phyloP scores from a whole-genome alignment of 1,140 invertebrate genomes.

The Cydia splendana region DNA sequence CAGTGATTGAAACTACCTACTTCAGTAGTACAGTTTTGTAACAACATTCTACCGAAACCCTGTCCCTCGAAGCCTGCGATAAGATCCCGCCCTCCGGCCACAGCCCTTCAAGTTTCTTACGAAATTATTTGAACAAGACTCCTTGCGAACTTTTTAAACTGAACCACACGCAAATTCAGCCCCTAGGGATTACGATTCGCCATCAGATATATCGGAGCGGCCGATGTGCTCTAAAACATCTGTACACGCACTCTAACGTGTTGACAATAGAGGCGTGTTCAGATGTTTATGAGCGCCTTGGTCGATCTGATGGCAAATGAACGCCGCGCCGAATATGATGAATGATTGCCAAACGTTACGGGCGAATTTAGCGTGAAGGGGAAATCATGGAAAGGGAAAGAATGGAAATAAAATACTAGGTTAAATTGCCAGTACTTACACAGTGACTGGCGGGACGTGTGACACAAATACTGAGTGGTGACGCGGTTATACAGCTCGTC shows the following conservation, averaged over 20 bases:
- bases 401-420: conserved; percentile 63
- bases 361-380: conserved; percentile 44
- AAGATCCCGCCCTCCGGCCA: conserved; percentile 63
- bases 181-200: conserved; percentile 40
- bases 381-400: conserved; percentile 38
- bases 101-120: conserved; percentile 71
- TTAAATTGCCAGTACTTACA: conserved; percentile 70
- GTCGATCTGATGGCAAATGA: no score
- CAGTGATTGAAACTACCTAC: conserved; percentile 10
- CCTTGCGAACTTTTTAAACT: conserved; percentile 45
- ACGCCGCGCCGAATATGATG: conserved; percentile 40
- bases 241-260: no score
- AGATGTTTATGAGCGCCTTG: no score
- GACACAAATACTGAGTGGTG: conserved; percentile 66
- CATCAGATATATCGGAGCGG: no score
- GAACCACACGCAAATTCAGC: conserved; percentile 50
- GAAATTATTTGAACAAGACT: conserved; percentile 73
- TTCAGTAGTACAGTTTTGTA: neutral
- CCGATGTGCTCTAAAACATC: no score
- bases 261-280: no score
- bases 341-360: conserved; percentile 41
- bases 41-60: neutral
- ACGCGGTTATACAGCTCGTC: conserved; percentile 33
- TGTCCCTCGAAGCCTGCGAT: conserved; percentile 51
- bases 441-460: conserved; percentile 58